Base-by-base conservation (phyloP, 2,797 vertebrate genomes). In the Amblyraja radiata region DNA sequence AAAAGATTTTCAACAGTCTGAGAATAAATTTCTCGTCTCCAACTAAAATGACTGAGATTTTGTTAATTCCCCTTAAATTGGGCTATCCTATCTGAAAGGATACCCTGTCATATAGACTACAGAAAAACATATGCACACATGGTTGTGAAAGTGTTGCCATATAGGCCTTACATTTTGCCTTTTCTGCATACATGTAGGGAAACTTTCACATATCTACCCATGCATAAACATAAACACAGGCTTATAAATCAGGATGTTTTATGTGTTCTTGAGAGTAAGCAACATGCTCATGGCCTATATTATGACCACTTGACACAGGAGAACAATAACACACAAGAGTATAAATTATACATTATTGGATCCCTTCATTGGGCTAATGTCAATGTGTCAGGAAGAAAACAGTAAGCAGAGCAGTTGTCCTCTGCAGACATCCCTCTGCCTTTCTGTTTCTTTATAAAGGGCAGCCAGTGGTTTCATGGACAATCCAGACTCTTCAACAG, bases 401-500 rank as follows among this genome's bases (percentile, higher is more conserved):
- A 58, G 71, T 28, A 54, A 92, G 21, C 71, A 92, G 90, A 91
- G 71, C 68, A 46, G 36, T 92, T 39, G 13, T 46, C 65, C 71
- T 73, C 23, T 74, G 36, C 39, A 74, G 90, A 73, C 71, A 73
- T 73, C 90, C 39, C 21, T 39, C 71, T 74, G 71, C 90, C 65
- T 36, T 93, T 21, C 92, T 61, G 63, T 61, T 79, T 65, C 76
- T 79, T 93, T 93, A 93, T 23, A 63, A 80, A 79, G n/a, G 63
- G 58, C 61, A 93, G 78, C 32, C n/a, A 93, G 58, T 61, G 36
- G 84, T 93, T 86, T 81, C 71, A 74, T 74, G 88, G 36, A 91
- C 32, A 93, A 93, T 86, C 63, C 65, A 78, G 86, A 91, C 83
- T 65, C 71, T 93, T 84, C 91, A 90, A 46, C 63, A 86, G 65